phyloP scores from a whole-genome alignment of 2,888 invertebrate species.

The Neoitamus cyanurus region DNA sequence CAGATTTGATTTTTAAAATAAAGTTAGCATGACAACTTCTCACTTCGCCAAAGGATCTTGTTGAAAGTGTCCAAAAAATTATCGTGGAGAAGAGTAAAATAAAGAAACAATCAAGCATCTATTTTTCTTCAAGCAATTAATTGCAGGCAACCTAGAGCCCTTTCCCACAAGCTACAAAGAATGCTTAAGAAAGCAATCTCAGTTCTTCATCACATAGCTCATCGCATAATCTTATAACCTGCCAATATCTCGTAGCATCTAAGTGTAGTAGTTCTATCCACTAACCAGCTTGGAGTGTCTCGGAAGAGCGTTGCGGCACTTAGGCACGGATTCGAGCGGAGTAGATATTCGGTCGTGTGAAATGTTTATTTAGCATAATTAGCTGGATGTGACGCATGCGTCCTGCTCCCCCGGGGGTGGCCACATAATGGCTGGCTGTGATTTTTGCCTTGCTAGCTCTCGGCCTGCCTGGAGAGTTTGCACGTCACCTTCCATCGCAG shows the following conservation, averaged over 20 bases:
- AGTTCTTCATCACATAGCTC: background rate
- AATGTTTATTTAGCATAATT: conserved; percentile 43
- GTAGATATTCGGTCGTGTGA: conserved; percentile 13
- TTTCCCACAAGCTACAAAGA: background rate
- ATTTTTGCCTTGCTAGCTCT: background rate
- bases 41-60: too few relatives aligned
- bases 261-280: background rate
- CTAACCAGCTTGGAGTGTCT: background rate
- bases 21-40: too few relatives aligned
- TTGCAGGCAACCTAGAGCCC: background rate
- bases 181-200: background rate
- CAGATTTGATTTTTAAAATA: too few relatives aligned
- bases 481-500: background rate
- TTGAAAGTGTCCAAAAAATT: too few relatives aligned
- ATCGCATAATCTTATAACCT: background rate
- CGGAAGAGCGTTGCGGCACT: background rate
- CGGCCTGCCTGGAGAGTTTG: background rate
- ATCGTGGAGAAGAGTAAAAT: too few relatives aligned
- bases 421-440: background rate
- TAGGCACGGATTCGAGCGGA: background rate
- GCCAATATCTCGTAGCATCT: background rate
- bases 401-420: background rate
- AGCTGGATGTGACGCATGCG: conserved; percentile 39
- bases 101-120: too few relatives aligned
- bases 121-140: background rate